Evolutionary conservation across 1,140 invertebrate species (phyloP).

Genomic region (Elymnias hypermnestra): DNA sequence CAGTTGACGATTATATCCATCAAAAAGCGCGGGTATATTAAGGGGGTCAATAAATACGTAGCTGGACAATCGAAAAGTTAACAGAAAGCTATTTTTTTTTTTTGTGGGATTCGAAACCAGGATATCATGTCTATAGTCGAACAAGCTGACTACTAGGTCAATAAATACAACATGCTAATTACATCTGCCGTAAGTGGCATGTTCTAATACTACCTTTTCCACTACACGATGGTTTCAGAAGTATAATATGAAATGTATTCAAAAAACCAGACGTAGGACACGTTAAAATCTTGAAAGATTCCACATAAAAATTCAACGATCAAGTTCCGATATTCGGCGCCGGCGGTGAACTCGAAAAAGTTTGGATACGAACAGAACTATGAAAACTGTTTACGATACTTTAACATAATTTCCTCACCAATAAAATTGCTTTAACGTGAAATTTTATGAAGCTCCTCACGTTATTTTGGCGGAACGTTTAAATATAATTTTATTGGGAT

Average conservation of each 20-base stretch:
- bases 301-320: constrained; percentile 9
- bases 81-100: no score
- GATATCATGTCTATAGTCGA: no score
- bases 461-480: constrained; percentile 11
- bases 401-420: constrained; percentile 6
- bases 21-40: no score
- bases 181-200: no score
- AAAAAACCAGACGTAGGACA: constrained; percentile 5
- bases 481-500: neutral
- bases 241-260: constrained; percentile 3
- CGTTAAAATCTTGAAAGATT: constrained; percentile 7
- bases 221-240: no score
- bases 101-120: no score
- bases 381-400: constrained; percentile 16
- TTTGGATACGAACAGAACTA: constrained; percentile 3
- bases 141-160: no score
- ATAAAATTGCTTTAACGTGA: constrained; percentile 11
- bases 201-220: no score
- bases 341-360: neutral
- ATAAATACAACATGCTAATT: no score
- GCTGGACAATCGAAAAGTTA: no score
- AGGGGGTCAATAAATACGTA: no score
- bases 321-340: constrained; percentile 1
- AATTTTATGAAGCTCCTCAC: constrained; percentile 5
- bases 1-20: no score